Percentiles rank a stretch among this genome's conserved stretches.
phyloP scores from a whole-genome alignment of 2,797 vertebrate species.

The Sebastes kiyomatsui region DNA sequence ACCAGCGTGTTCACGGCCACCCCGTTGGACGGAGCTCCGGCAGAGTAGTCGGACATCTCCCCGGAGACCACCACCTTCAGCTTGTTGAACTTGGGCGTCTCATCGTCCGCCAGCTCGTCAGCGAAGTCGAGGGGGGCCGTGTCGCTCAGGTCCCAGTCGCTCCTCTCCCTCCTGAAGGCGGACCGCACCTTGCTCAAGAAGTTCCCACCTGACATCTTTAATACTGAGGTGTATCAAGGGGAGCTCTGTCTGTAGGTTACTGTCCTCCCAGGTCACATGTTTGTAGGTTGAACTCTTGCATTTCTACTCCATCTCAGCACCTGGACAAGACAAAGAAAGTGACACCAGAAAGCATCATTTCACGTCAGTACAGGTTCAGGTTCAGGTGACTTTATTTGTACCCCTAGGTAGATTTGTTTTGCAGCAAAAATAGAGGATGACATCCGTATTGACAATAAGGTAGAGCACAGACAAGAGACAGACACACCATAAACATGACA shows the following conservation, averaged over 20 bases:
- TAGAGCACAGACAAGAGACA: too few relatives aligned
- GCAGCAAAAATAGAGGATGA: too few relatives aligned
- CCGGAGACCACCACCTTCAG: conserved; percentile 92
- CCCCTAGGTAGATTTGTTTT: too few relatives aligned
- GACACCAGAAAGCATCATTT: background rate
- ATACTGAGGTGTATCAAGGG: background rate
- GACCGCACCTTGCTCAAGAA: conserved; percentile 77
- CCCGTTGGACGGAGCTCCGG: conserved; percentile 76
- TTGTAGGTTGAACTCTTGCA: background rate
- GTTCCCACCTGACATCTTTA: conserved; percentile 75
- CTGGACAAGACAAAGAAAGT: conserved; percentile 14
- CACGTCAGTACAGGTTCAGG: background rate
- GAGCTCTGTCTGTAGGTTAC: background rate
- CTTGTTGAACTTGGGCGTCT: conserved; percentile 87
- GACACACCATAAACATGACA: too few relatives aligned
- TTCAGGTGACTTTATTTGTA: too few relatives aligned
- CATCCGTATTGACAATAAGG: too few relatives aligned
- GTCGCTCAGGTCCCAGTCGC: conserved; percentile 87
- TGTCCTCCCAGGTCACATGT: conserved; percentile 31
- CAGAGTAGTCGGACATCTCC: conserved; percentile 80
- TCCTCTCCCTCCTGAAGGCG: conserved; percentile 76
- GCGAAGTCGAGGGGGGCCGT: conserved; percentile 89
- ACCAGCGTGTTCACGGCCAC: conserved; percentile 81
- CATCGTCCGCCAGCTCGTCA: conserved; percentile 85
- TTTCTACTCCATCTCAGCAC: background rate